Evolutionary conservation across 2,888 invertebrate species (phyloP).

Genomic region (Melanargia galathea): DNA sequence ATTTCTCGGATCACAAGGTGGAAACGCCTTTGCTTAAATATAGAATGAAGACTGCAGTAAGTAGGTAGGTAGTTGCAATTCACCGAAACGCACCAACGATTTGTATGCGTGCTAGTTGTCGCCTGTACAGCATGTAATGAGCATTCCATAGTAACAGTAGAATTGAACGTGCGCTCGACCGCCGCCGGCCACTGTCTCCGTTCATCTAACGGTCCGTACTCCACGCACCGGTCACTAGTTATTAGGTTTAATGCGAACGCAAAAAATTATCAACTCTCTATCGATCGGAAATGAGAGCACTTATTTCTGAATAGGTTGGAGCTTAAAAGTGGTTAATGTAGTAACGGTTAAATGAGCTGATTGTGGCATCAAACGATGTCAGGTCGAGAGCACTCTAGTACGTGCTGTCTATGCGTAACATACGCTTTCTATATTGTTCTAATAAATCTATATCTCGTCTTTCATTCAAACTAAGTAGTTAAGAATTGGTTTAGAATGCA

Average conservation of each 20-base stretch:
- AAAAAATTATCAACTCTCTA: slow-evolving; percentile 40
- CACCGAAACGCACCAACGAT: slow-evolving; percentile 33
- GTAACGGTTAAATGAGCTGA: slow-evolving; percentile 14
- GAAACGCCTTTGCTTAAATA: slow-evolving; percentile 1
- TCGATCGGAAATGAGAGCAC: slow-evolving; percentile 24
- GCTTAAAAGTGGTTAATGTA: background rate
- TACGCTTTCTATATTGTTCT: background rate
- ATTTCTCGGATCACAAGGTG: background rate
- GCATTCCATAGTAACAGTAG: slow-evolving; percentile 44
- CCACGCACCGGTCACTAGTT: slow-evolving; percentile 37
- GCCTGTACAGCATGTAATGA: slow-evolving; percentile 32
- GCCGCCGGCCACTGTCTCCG: slow-evolving; percentile 47
- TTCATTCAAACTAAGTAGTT: no score
- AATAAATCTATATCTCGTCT: no score
- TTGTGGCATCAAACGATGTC: background rate
- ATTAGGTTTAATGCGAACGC: slow-evolving; percentile 38
- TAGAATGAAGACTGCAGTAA: slow-evolving; percentile 13
- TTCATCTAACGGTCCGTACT: slow-evolving; percentile 63
- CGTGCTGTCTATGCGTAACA: background rate
- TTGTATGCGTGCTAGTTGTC: slow-evolving; percentile 39
- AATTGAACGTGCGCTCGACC: slow-evolving; percentile 44
- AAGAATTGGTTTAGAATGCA: no score
- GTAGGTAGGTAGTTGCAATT: slow-evolving; percentile 26
- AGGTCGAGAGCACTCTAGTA: slow-evolving; percentile 9
- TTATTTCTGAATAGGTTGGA: slow-evolving; percentile 3